Evolutionary conservation across 2,888 invertebrate genomes (phyloP).

Genomic region (Hybos culiciformis): DNA sequence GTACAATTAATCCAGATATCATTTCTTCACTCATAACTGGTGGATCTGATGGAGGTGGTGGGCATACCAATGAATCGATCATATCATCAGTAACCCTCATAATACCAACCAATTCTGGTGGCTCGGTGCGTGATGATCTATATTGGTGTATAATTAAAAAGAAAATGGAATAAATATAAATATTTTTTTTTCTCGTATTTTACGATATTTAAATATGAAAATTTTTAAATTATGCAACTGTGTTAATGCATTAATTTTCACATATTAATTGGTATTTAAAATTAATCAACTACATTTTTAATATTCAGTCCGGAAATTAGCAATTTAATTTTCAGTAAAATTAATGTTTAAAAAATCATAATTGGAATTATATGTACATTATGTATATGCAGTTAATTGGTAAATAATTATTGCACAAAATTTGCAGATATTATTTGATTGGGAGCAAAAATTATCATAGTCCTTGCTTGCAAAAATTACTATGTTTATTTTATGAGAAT

Average conservation of each 20-base stretch:
- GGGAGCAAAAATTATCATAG: no score
- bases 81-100: slow-evolving; percentile 87
- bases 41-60: slow-evolving; percentile 89
- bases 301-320: no score
- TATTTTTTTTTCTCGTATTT: no score
- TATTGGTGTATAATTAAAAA: slow-evolving; percentile 1
- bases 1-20: slow-evolving; percentile 92
- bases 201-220: slow-evolving; percentile 13
- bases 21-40: slow-evolving; percentile 89
- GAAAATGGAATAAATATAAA: slow-evolving; percentile 10
- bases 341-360: no score
- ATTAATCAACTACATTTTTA: slow-evolving; percentile 18
- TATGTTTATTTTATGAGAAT: no score
- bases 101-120: slow-evolving; percentile 60
- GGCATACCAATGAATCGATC: slow-evolving; percentile 90
- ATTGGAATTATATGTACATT: no score
- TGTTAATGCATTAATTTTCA: slow-evolving; percentile 10
- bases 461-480: no score
- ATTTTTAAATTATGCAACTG: slow-evolving; percentile 5
- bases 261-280: slow-evolving; percentile 10
- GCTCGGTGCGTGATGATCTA: slow-evolving; percentile 69
- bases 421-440: no score
- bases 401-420: no score
- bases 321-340: no score
- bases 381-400: no score